Evolutionary conservation across 2,888 invertebrate genomes (phyloP), one percentile per base, ranked within the genome.

Genomic region (Sussaba pulchella): DNA sequence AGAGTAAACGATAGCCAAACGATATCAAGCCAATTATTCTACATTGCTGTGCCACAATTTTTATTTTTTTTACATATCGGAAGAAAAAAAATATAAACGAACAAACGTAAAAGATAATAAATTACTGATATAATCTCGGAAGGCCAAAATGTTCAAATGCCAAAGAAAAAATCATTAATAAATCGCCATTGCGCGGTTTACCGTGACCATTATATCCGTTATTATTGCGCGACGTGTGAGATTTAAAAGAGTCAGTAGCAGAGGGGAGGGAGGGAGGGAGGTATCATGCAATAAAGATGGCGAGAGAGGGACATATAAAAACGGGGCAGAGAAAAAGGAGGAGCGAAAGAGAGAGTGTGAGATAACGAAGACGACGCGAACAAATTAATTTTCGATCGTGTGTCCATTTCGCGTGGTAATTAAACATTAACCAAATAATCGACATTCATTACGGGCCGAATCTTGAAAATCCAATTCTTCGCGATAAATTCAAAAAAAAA

Each of bases 161-260:
- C 59, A 24, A n/a, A n/a, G n/a, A n/a, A n/a, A n/a, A n/a, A n/a
- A n/a, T n/a, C n/a, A n/a, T n/a, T 50, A 43, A 50, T 54, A 59
- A 64, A 73, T 39, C 43, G 14, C 41, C 54, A 61, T 63, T 31
- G 12, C 43, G 73, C 69, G 69, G 70, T 52, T 61, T 54, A 75
- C 79, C 75, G 67, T 66, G 79, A 80, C 79, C 71, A 71, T 80
- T 75, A 75, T 80, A 80, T 80, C 80, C 76, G 75, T 79, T 5
- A 67, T 59, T 63, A 66, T 72, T 63, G 41, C 67, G 67, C 54
- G 63, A 63, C 63, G 73, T 69, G 63, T 69, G 63, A 78, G 69
- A 73, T 73, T 69, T 52, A 12, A 61, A 31, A 59, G n/a, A 45
- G n/a, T n/a, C n/a, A n/a, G n/a, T n/a, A 10, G 14, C 31, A 14